These are phyloP conservation scores for Heteromurus nitidus DNA, from an alignment of 2,888 invertebrate genomes.

Conservation along the genomic window DNA sequence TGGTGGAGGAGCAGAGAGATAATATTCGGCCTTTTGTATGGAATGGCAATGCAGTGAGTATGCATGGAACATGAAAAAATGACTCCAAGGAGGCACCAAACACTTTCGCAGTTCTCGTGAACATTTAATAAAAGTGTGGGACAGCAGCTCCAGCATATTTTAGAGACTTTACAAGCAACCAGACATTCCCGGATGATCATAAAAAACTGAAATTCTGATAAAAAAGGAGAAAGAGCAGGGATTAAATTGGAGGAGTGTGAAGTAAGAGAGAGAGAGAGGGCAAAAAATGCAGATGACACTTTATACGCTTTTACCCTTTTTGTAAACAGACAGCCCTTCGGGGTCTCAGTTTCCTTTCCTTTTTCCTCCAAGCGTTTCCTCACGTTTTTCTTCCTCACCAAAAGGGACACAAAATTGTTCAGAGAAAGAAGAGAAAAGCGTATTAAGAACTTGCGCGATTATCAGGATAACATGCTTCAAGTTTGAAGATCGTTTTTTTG, in stretches of 20 bases:
- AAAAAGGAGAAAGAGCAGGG: background rate
- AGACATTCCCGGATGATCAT: background rate
- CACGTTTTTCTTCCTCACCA: conserved; percentile 1
- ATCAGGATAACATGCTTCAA: conserved; percentile 13
- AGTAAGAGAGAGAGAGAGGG: background rate
- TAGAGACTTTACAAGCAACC: background rate
- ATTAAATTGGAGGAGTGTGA: background rate
- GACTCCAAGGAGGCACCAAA: too few species aligned
- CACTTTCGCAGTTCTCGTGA: too few species aligned
- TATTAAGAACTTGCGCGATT: conserved; percentile 8
- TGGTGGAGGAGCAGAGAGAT: too few species aligned
- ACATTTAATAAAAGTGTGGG: too few species aligned
- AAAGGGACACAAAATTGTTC: conserved; percentile 3
- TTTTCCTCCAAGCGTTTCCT: background rate
- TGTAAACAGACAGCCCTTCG: background rate
- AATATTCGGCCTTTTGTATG: too few species aligned
- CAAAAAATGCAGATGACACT: background rate
- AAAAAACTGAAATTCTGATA: background rate
- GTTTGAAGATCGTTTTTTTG: conserved; percentile 6
- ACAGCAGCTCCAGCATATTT: background rate
- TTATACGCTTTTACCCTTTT: background rate
- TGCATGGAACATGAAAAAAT: too few species aligned
- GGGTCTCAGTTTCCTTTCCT: background rate
- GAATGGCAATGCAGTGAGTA: too few species aligned
- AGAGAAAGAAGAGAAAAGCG: background rate